phyloP scores from a whole-genome alignment of 2,797 vertebrate species.

The Sebastes umbrosus region DNA sequence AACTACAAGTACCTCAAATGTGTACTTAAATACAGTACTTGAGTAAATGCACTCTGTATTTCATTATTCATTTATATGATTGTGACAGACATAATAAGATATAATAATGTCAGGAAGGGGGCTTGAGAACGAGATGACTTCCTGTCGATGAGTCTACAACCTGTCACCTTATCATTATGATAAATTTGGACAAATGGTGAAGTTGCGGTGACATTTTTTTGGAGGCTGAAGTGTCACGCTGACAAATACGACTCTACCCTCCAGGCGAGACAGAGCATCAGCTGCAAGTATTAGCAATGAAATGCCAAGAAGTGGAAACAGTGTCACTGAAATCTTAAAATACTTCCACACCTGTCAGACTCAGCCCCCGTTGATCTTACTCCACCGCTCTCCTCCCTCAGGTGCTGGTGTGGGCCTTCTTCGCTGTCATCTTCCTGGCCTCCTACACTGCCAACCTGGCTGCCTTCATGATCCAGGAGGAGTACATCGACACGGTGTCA shows the following conservation, averaged over 20 bases:
- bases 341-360: slow-evolving; percentile 24
- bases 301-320: slow-evolving; percentile 4
- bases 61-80: not conserved
- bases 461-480: slow-evolving; percentile 96
- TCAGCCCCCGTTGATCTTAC: not conserved
- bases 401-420: slow-evolving; percentile 76
- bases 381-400: slow-evolving; percentile 2
- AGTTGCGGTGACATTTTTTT: not conserved
- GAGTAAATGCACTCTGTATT: not conserved
- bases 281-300: not conserved
- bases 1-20: not conserved
- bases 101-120: not conserved
- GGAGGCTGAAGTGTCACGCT: not conserved
- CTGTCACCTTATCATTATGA: not conserved
- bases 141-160: not conserved
- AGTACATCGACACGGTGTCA: slow-evolving; percentile 94
- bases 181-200: not conserved
- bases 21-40: not conserved
- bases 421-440: slow-evolving; percentile 83
- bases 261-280: not conserved
- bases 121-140: not conserved
- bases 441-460: slow-evolving; percentile 96
- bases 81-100: not conserved
- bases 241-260: not conserved
- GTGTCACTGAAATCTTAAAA: slow-evolving; percentile 11